Conservation (phyloP, 2,888 invertebrate species). For the Athetis lepigone region DNA sequence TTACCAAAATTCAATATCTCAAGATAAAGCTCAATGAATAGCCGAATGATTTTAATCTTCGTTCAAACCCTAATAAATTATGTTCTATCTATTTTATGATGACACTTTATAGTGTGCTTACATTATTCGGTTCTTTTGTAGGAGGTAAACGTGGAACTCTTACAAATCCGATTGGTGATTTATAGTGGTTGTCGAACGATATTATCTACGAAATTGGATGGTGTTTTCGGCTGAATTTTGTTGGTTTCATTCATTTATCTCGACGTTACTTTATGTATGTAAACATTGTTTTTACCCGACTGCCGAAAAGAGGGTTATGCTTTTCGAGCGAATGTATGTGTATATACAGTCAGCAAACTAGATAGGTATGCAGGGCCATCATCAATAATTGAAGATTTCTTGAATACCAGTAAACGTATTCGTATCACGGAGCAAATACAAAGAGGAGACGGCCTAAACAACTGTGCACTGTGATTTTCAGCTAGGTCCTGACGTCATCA, state of each 20-base stretch:
- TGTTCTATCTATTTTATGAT: conserved; percentile 60
- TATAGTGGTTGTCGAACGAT: conserved; percentile 32
- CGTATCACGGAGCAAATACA: too few species aligned
- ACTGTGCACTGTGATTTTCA: too few species aligned
- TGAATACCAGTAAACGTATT: too few species aligned
- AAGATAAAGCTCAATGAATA: conserved; percentile 47
- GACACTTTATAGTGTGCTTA: conserved; percentile 57
- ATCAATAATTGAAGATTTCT: too few species aligned
- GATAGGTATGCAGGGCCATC: too few species aligned
- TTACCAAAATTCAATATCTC: conserved; percentile 31
- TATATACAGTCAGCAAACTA: too few species aligned
- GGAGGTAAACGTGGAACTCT: conserved; percentile 28
- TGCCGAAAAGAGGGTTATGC: too few species aligned
- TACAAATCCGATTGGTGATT: conserved; percentile 43
- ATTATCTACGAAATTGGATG: conserved; percentile 32
- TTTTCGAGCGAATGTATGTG: too few species aligned
- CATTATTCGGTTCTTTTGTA: conserved; percentile 52
- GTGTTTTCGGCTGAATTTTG: conserved; percentile 13
- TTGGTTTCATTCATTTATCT: background rate
- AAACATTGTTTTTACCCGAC: background rate
- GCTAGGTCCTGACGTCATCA: too few species aligned
- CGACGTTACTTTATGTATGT: background rate
- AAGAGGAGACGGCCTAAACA: too few species aligned
- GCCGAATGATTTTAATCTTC: conserved; percentile 62
- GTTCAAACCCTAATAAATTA: conserved; percentile 61